Base-by-base conservation (phyloP, 2,888 invertebrate genomes). In the Rugalucina vietnamica region DNA sequence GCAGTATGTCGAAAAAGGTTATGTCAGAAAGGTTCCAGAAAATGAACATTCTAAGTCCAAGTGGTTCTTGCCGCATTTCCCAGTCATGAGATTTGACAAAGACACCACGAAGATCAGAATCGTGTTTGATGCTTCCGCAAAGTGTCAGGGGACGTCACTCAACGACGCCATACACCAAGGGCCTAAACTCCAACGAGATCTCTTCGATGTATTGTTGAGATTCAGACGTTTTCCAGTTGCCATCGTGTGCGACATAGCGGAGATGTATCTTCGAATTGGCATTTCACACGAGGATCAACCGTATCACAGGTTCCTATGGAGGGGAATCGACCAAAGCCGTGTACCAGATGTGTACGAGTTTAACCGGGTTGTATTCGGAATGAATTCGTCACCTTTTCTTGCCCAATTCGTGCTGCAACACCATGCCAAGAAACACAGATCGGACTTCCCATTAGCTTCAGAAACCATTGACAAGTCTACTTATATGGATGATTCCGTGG, bases 21-120 rank as follows among this genome's bases (percentile, higher is more conserved):
- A 84, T 65, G 69, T 89, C 34, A 14, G 39, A 27, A 82, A 85
- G 39, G 21, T 88, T 21, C 18, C 36, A 5, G 1, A 27, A 18
- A 29, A 50, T 10, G 77, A 78, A 12, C 39, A 74, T 39, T 10
- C 10, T 27, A 49, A 27, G 2, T 10, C 24, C 5, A 37, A 37
- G 43, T 89, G 88, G 89, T 85, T 75, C 75, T 54, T 87, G 29
- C 88, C 86, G 24, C 85, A 88, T 70, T 84, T 87, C 74, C 76
- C 87, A 14, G 81, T 87, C 21, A 70, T 80, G 1, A 65, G 76
- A 27, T 57, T 60, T 14, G 78, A 86, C 21, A 87, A 79, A 71
- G 34, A 57, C 3, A 83, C 85, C 24, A 82, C 79, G 43, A 87
- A 85, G 75, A 76, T 80, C 14, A 29, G 90, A n/a, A 74, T 87